Conservation (phyloP, 2,113 vertebrate genomes). For the cattle (Bos taurus) region DNA sequence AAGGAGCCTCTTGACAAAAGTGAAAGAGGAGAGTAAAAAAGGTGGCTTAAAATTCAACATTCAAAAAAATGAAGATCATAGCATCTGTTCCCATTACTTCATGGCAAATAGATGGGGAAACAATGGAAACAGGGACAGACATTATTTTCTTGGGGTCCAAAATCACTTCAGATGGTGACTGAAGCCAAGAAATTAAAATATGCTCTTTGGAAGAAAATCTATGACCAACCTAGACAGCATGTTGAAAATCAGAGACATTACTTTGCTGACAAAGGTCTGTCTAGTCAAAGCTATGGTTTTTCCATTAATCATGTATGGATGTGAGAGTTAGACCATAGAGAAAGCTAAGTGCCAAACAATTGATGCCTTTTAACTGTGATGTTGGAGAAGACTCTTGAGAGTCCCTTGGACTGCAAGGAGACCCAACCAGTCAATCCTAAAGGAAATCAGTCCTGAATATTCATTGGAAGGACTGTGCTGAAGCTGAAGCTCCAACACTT, state of each 20-base stretch:
- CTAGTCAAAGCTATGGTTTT: background rate
- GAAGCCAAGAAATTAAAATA: background rate
- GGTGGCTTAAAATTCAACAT: background rate
- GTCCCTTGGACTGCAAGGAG: background rate
- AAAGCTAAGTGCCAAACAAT: background rate
- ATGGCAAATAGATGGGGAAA: background rate
- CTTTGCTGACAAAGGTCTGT: background rate
- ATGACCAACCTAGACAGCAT: background rate
- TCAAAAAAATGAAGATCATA: background rate
- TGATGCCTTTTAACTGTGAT: background rate
- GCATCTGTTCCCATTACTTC: background rate
- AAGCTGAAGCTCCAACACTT: background rate
- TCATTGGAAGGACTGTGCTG: background rate
- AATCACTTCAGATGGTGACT: background rate
- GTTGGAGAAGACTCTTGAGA: background rate
- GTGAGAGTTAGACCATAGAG: background rate
- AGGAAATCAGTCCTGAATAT: background rate
- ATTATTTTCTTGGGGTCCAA: background rate
- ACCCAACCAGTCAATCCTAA: background rate
- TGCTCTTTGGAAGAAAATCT: background rate
- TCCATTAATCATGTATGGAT: background rate
- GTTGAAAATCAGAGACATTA: background rate
- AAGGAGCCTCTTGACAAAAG: background rate
- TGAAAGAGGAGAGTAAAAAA: background rate
- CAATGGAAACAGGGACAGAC: background rate